Conservation (phyloP, 1,140 invertebrate species). For the Drosophila varians region DNA sequence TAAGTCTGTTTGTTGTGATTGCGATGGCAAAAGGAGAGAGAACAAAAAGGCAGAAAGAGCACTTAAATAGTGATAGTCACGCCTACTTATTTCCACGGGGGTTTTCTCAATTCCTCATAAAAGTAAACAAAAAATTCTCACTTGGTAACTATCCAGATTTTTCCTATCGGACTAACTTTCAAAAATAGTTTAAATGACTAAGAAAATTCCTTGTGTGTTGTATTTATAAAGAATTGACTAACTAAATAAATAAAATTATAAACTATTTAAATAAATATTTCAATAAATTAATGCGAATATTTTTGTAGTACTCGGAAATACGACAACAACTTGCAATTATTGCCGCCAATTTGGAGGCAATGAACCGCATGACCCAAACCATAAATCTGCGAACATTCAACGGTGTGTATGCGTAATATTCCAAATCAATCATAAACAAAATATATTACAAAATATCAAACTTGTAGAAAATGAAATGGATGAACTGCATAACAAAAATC, state of each 20-base stretch:
- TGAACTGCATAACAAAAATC: slow-evolving; percentile 71
- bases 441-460: background rate
- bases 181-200: background rate
- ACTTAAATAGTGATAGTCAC: slow-evolving; percentile 1
- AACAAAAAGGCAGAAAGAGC: background rate
- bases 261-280: background rate
- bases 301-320: slow-evolving; percentile 71
- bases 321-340: slow-evolving; percentile 70
- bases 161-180: no score
- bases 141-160: slow-evolving; percentile 5
- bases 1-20: slow-evolving; percentile 24
- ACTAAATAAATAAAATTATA: no score
- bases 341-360: slow-evolving; percentile 71
- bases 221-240: no score
- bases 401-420: slow-evolving; percentile 37
- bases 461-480: slow-evolving; percentile 81
- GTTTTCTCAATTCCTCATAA: slow-evolving; percentile 1
- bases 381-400: slow-evolving; percentile 76
- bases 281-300: background rate
- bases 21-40: background rate
- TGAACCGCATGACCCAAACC: slow-evolving; percentile 77
- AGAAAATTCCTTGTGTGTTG: background rate
- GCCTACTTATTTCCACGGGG: slow-evolving; percentile 2
- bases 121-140: slow-evolving; percentile 34
- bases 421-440: slow-evolving; percentile 1